Evolutionary conservation across 2,888 invertebrate genomes (phyloP).

Genomic region (Eledone cirrhosa): DNA sequence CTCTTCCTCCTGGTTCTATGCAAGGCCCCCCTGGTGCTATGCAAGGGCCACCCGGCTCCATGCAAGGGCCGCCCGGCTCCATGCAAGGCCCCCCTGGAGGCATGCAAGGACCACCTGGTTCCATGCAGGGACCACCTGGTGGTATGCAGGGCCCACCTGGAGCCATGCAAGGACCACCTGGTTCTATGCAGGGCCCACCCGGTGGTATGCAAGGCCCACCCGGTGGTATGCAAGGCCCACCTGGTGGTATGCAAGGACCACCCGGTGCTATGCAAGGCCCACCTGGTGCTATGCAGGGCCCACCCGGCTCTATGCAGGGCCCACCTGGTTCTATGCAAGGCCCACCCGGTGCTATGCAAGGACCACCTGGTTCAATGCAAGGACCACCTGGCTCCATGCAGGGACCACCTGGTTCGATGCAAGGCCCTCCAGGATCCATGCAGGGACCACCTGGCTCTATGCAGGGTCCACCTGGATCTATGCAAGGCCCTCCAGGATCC

Average conservation of each 20-base stretch:
- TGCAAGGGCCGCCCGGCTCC: not conserved
- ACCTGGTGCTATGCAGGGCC: too few species aligned
- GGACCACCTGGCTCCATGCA: too few species aligned
- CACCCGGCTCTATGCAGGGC: too few species aligned
- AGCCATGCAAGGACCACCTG: not conserved
- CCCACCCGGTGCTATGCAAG: too few species aligned
- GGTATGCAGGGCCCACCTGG: not conserved
- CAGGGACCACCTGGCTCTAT: too few species aligned
- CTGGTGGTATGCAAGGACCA: not conserved
- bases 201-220: slow-evolving; percentile 9
- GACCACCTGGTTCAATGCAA: too few species aligned
- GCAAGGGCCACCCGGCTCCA: not conserved
- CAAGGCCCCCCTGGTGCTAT: not conserved
- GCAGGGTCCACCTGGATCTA: too few species aligned
- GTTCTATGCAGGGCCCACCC: not conserved
- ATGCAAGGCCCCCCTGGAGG: not conserved
- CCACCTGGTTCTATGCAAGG: too few species aligned
- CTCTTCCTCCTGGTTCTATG: not conserved
- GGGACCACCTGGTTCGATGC: too few species aligned
- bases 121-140: not conserved
- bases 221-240: not conserved
- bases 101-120: not conserved
- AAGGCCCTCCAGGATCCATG: too few species aligned
- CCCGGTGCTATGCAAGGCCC: not conserved
- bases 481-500: too few species aligned